phyloP scores from a whole-genome alignment of 2,797 vertebrate species.

The Labeo calbasu region DNA sequence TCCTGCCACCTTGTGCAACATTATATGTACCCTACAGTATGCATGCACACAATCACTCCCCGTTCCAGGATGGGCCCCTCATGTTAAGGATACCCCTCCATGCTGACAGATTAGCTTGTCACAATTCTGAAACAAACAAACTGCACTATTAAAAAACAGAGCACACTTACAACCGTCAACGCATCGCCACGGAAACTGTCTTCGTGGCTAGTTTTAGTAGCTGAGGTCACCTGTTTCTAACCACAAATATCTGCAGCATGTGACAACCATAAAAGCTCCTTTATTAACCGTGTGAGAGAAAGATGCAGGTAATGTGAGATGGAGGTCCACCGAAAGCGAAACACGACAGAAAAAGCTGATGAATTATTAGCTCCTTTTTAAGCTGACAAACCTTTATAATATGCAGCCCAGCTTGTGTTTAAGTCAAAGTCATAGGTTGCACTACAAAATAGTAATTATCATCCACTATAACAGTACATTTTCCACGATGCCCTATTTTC shows the following conservation, averaged over 20 bases:
- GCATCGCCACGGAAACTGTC: neutral
- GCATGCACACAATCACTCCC: neutral
- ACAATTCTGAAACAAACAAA: constrained; percentile 12
- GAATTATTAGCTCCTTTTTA: neutral
- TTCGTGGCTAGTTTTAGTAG: constrained; percentile 1
- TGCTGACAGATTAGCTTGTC: neutral
- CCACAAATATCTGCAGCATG: constrained; percentile 1
- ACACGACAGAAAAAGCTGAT: neutral
- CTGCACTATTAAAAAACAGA: neutral
- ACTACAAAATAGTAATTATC: neutral
- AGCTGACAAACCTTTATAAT: constrained; percentile 7
- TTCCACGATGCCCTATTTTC: neutral
- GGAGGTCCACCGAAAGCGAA: neutral
- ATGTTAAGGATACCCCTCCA: neutral
- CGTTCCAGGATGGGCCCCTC: neutral
- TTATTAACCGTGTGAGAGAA: neutral
- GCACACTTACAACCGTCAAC: neutral
- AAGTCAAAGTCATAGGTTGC: neutral
- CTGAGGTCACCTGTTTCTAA: constrained; percentile 21
- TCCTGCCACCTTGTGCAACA: constrained; percentile 4
- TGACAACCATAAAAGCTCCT: neutral
- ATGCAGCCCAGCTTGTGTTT: neutral
- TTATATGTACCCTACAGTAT: constrained; percentile 4
- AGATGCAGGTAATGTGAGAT: neutral
- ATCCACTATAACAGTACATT: neutral